Conservation (phyloP, 2,113 vertebrate species). For the Melanocharis versteri region DNA sequence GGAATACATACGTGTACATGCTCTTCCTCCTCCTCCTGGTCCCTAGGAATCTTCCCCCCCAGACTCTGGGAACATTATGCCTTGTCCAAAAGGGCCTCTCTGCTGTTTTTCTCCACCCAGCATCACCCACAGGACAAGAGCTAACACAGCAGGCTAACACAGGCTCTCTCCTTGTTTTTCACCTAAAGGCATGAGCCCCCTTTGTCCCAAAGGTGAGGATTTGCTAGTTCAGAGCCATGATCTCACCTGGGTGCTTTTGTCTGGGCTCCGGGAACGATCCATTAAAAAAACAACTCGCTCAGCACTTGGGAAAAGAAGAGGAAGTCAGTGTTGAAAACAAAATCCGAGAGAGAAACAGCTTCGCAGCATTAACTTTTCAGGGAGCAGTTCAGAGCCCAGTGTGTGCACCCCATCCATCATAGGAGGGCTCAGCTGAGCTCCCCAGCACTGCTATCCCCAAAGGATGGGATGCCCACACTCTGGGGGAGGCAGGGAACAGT, state of each 20-base stretch:
- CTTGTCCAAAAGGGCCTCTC: not conserved
- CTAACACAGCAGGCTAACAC: not conserved
- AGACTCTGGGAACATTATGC: not conserved
- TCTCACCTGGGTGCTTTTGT: slow-evolving; percentile 54
- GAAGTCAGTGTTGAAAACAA: not conserved
- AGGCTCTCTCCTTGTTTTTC: not conserved
- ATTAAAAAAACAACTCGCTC: slow-evolving; percentile 62
- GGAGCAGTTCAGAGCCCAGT: not conserved
- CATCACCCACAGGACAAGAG: not conserved
- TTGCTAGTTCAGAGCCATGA: not conserved
- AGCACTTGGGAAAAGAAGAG: slow-evolving; percentile 48
- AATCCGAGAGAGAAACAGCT: not conserved
- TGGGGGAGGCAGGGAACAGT: not conserved
- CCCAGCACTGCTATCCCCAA: not conserved
- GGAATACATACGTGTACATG: accelerated
- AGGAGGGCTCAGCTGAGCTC: not conserved
- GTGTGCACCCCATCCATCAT: accelerated
- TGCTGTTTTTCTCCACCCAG: not conserved
- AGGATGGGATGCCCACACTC: accelerated
- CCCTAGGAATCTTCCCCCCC: not conserved
- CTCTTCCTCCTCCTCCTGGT: not conserved
- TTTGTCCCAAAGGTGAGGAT: not conserved
- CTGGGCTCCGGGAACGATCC: slow-evolving; percentile 58
- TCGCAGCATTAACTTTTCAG: not conserved
- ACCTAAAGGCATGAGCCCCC: not conserved